Evolutionary conservation across 2,888 invertebrate genomes (phyloP), one percentile per base, ranked within the genome.

Genomic region (Ormyrus labotus): DNA sequence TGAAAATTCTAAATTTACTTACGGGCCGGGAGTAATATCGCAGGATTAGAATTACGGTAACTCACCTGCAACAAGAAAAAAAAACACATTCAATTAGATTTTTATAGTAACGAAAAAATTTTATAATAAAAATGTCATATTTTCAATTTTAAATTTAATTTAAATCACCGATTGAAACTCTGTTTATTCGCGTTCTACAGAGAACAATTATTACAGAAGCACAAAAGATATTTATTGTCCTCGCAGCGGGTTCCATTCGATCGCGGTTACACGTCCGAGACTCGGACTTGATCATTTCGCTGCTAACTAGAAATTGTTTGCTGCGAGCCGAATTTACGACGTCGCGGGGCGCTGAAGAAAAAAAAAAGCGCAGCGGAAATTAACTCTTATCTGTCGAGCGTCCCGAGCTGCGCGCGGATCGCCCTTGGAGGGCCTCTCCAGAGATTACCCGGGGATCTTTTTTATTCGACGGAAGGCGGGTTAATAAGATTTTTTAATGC

Each of bases 321-420:
- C 57, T 19, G 58, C 55, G 71, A 10, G 8, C 11, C 58, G 47
- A 78, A 73, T 78, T 72, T 78, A 68, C 73, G 72, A 73, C 19
- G 19, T 19, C 19, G 19, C 19, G 60, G 61, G 11, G 9, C 13
- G 57, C 34, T 11, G 19, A 11, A n/a, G 19, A 11, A n/a, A n/a
- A 45, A 45, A n/a, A 65, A 55, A n/a, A 13, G 55, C 55, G 60
- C 58, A 47, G 19, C 80, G 80, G 75, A 80, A 80, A 80, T 80
- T 70, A 80, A 80, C 71, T 80, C 75, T 71, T 80, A 71, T 80
- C 71, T 67, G 50, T 61, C 61, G 65, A 73, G 68, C 61, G 53
- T 72, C 70, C 19, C 50, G 70, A 63, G 53, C 45, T 50, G 5
- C 19, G 5, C 19, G 1, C 9, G 10, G 11, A 19, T 61, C 61